Conservation (phyloP, 30 jellyfish, hydroid and myxozoan species). For the Calvadosia cruxmelitensis region DNA sequence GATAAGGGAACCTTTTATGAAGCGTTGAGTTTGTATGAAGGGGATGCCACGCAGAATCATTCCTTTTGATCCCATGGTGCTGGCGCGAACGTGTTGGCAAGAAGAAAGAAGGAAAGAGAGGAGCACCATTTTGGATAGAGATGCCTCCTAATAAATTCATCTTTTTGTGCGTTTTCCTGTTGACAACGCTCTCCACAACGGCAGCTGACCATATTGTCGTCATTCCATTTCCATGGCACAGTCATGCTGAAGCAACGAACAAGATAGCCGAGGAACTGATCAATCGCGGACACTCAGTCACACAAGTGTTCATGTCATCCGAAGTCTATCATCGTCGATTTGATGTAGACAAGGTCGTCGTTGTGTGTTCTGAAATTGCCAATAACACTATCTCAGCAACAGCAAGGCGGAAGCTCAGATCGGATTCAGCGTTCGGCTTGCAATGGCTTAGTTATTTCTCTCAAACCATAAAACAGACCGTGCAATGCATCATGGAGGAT, state of each 20-base stretch:
- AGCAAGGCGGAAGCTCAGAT: slow-evolving; percentile 7
- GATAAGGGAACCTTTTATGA: too few relatives aligned
- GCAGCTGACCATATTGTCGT: slow-evolving; percentile 19
- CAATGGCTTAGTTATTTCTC: slow-evolving; percentile 3
- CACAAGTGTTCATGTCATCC: slow-evolving; percentile 12
- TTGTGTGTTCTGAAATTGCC: background rate
- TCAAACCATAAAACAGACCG: background rate
- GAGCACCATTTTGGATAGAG: too few relatives aligned
- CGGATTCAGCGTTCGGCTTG: slow-evolving; percentile 9
- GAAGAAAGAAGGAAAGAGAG: too few relatives aligned
- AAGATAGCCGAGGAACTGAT: slow-evolving; percentile 15
- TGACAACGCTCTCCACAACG: too few relatives aligned
- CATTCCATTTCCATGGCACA: slow-evolving; percentile 39
- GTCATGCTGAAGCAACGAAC: slow-evolving; percentile 17
- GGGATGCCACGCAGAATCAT: too few relatives aligned
- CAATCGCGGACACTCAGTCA: slow-evolving; percentile 18
- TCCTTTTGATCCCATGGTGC: too few relatives aligned
- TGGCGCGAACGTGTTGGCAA: too few relatives aligned
- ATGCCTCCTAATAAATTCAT: too few relatives aligned
- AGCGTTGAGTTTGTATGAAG: too few relatives aligned
- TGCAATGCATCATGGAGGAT: slow-evolving; percentile 1
- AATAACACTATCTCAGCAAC: slow-evolving; percentile 10
- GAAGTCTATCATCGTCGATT: slow-evolving; percentile 11
- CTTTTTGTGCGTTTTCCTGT: too few relatives aligned
- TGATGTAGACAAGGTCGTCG: background rate